Conservation (phyloP, 2,797 vertebrate genomes). For the Hephaestus fuliginosus region DNA sequence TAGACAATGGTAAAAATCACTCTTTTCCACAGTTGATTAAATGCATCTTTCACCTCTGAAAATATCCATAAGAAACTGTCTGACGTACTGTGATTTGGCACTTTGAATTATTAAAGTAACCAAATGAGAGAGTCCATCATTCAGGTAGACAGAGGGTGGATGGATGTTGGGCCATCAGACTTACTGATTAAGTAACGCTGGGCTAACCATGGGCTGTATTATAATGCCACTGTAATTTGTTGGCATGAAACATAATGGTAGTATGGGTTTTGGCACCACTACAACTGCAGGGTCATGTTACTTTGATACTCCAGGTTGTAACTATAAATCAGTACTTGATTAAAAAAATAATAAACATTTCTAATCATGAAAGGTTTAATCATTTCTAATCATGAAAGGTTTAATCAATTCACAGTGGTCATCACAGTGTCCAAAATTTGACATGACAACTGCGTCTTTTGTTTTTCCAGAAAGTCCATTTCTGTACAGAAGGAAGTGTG, state of each 20-base stretch:
- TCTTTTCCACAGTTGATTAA: constrained; percentile 26
- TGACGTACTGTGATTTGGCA: constrained; percentile 20
- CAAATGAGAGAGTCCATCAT: not conserved
- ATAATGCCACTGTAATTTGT: too few relatives aligned
- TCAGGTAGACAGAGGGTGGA: constrained; percentile 13
- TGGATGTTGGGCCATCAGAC: not conserved
- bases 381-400: not conserved
- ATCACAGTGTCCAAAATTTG: constrained; percentile 12
- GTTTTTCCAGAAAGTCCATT: not conserved
- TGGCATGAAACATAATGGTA: not conserved
- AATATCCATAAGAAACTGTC: constrained; percentile 3
- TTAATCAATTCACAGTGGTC: not conserved
- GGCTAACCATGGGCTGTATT: not conserved
- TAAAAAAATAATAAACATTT: not conserved
- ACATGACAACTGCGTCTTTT: not conserved
- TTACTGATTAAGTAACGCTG: not conserved
- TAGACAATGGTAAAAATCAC: not conserved
- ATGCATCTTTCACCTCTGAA: constrained; percentile 31
- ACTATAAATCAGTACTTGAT: not conserved
- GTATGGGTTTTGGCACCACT: not conserved
- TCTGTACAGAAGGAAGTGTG: not conserved
- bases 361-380: not conserved
- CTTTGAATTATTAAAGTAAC: constrained; percentile 21
- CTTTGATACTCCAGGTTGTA: not conserved
- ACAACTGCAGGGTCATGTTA: not conserved